phyloP scores from a whole-genome alignment of 2,888 invertebrate species.

The Apodemia hepburni region DNA sequence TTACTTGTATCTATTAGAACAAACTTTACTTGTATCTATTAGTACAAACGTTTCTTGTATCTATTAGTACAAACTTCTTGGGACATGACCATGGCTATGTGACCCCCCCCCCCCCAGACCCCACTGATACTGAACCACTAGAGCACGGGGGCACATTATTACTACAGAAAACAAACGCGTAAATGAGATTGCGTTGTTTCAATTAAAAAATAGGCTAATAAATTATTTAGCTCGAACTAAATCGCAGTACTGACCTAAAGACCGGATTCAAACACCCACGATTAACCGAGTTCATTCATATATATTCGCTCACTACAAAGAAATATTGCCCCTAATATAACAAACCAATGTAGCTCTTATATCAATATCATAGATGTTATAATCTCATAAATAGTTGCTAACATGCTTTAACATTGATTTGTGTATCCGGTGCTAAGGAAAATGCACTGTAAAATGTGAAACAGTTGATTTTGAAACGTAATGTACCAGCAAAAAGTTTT shows the following conservation, averaged over 20 bases:
- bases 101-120: too few relatives aligned
- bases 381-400: background rate
- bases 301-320: background rate
- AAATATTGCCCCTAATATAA: background rate
- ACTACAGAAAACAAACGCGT: too few relatives aligned
- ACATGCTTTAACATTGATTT: background rate
- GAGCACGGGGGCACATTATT: too few relatives aligned
- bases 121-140: too few relatives aligned
- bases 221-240: conserved; percentile 2
- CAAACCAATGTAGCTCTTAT: background rate
- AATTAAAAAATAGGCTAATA: background rate
- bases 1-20: too few relatives aligned
- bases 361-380: background rate
- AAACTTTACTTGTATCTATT: too few relatives aligned
- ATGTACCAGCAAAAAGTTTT: background rate
- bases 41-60: too few relatives aligned
- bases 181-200: background rate
- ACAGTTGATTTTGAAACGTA: background rate
- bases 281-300: conserved; percentile 10
- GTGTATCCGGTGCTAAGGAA: background rate
- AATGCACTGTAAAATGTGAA: conserved; percentile 1
- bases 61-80: too few relatives aligned
- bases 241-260: conserved; percentile 1
- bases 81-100: too few relatives aligned
- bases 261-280: conserved; percentile 13